A percentile compares a stretch with the other conserved stretches of the same genome.
Evolutionary conservation across 2,888 invertebrate genomes (phyloP).

Genomic region (Oithona nana): DNA sequence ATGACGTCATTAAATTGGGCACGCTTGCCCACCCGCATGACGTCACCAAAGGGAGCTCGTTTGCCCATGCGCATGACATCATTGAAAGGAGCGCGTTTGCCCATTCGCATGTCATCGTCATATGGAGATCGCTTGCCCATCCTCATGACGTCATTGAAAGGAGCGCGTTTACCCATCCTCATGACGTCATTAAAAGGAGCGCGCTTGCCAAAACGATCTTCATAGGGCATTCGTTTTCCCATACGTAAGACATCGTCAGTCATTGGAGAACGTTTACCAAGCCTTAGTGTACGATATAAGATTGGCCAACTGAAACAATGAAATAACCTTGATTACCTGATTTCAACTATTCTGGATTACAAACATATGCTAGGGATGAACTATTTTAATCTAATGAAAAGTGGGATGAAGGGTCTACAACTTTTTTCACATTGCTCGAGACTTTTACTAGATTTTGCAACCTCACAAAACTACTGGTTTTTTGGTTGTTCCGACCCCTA

Average conservation of each 20-base stretch:
- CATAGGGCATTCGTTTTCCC: not conserved
- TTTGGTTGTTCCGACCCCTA: no score
- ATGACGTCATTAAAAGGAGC: not conserved
- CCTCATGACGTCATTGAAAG: not conserved
- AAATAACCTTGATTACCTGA: no score
- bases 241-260: not conserved
- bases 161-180: not conserved
- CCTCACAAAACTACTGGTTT: no score
- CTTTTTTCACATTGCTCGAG: no score
- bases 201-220: not conserved
- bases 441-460: no score
- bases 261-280: no score
- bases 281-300: no score
- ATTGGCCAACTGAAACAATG: no score
- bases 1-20: not conserved
- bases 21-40: not conserved
- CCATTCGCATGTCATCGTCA: not conserved
- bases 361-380: no score
- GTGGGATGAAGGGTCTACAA: no score
- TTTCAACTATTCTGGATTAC: no score
- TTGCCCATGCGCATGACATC: not conserved
- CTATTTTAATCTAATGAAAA: no score
- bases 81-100: not conserved
- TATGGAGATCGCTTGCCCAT: not conserved
- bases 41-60: not conserved